These are phyloP conservation scores for Drosophila novamexicana DNA, from an alignment of 1,140 invertebrate genomes.

Conservation along the genomic window DNA sequence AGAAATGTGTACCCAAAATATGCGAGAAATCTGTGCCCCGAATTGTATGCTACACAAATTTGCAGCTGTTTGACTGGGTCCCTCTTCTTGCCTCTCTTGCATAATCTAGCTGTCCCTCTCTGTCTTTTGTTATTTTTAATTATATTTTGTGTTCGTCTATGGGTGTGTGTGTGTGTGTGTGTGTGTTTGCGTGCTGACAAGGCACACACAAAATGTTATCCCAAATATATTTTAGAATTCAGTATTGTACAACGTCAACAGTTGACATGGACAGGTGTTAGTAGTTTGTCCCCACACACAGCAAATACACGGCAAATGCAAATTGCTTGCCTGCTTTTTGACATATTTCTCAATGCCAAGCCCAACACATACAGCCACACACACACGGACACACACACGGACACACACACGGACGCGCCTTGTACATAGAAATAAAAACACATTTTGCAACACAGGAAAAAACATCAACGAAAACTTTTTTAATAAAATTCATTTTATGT, in stretches of 20 bases:
- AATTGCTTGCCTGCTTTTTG: slow-evolving; percentile 34
- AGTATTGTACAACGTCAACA: slow-evolving; percentile 49
- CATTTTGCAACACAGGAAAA: slow-evolving; percentile 34
- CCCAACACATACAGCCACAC: slow-evolving; percentile 12
- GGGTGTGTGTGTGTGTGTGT: slow-evolving; percentile 8
- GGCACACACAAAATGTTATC: slow-evolving; percentile 40
- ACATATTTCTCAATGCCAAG: slow-evolving; percentile 44
- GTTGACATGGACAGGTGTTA: slow-evolving; percentile 53
- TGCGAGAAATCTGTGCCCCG: slow-evolving; percentile 63
- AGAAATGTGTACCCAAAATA: slow-evolving; percentile 50
- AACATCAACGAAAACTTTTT: slow-evolving; percentile 48
- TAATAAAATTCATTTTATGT: slow-evolving; percentile 46
- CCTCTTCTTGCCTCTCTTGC: slow-evolving; percentile 1
- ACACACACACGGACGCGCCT: slow-evolving; percentile 1
- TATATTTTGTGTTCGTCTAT: slow-evolving; percentile 73
- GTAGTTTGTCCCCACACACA: slow-evolving; percentile 41
- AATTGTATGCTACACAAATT: slow-evolving; percentile 43
- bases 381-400: slow-evolving; percentile 2
- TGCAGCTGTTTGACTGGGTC: slow-evolving; percentile 22
- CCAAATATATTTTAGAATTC: slow-evolving; percentile 49
- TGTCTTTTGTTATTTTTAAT: slow-evolving; percentile 70
- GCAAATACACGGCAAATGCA: slow-evolving; percentile 29
- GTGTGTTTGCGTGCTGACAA: slow-evolving; percentile 49
- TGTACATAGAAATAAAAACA: slow-evolving; percentile 36
- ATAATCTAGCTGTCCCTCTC: neutral